phyloP scores from a whole-genome alignment of 2,797 vertebrate species.

The Lates japonicus region DNA sequence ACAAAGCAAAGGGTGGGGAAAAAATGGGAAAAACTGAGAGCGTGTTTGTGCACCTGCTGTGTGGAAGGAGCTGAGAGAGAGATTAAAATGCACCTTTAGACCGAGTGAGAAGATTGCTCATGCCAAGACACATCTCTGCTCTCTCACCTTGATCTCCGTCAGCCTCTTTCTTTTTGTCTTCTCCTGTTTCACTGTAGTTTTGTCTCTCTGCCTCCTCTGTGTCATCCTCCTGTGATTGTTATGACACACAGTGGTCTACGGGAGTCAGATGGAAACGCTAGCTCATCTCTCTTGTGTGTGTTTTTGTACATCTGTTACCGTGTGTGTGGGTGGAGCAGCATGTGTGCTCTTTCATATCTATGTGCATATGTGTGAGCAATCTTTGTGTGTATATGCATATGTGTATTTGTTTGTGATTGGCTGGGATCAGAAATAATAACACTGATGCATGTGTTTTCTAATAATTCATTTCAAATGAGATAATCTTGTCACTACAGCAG shows the following conservation, averaged over 20 bases:
- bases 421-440: slow-evolving; percentile 9
- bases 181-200: neutral
- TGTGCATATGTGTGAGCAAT: slow-evolving; percentile 21
- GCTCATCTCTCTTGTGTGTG: slow-evolving; percentile 45
- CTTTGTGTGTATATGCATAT: neutral
- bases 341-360: slow-evolving; percentile 36
- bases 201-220: slow-evolving; percentile 10
- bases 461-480: neutral
- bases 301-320: slow-evolving; percentile 38
- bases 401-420: slow-evolving; percentile 11
- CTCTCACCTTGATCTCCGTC: slow-evolving; percentile 24
- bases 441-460: neutral
- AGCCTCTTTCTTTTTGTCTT: slow-evolving; percentile 10
- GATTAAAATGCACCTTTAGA: slow-evolving; percentile 36
- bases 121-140: slow-evolving; percentile 20
- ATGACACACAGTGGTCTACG: slow-evolving; percentile 49
- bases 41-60: slow-evolving; percentile 51
- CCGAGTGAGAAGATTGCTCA: slow-evolving; percentile 26
- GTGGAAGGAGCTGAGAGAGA: slow-evolving; percentile 21
- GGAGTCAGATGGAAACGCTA: slow-evolving; percentile 71
- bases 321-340: slow-evolving; percentile 50
- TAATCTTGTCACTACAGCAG: neutral
- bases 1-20: neutral
- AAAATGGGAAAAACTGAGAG: neutral
- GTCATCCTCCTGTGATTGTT: slow-evolving; percentile 32